A percentile compares a stretch with the other conserved stretches of the same genome.
Evolutionary conservation across 1,140 invertebrate species (phyloP).

Genomic region (Whitmania pigra): DNA sequence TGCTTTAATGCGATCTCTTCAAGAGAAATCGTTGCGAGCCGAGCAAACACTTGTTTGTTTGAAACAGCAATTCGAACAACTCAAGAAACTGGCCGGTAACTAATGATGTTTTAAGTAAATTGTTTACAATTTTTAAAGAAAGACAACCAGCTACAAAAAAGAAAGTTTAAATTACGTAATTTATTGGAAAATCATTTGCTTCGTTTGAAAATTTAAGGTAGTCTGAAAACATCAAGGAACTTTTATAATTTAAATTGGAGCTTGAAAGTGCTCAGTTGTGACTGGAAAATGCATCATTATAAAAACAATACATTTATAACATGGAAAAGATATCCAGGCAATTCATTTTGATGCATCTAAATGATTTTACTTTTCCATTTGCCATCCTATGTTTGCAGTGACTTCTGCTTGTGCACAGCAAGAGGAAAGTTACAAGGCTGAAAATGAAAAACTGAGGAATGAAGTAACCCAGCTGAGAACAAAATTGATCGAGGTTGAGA

Average conservation of each 20-base stretch:
- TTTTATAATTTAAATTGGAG: no score
- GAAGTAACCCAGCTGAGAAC: conserved; percentile 43
- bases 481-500: conserved; percentile 46
- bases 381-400: conserved; percentile 19
- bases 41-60: conserved; percentile 14
- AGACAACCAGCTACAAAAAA: no score
- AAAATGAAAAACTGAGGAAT: conserved; percentile 41
- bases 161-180: no score
- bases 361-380: no score
- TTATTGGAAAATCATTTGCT: no score
- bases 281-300: no score
- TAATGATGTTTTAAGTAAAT: background rate
- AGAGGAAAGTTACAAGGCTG: conserved; percentile 34
- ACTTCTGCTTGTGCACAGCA: conserved; percentile 31
- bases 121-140: background rate
- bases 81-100: conserved; percentile 19
- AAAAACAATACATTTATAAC: no score
- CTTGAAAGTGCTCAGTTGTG: no score
- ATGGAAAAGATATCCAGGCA: no score
- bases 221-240: no score
- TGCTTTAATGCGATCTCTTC: background rate
- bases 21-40: conserved; percentile 14
- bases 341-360: no score
- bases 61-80: conserved; percentile 12
- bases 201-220: no score